Base-by-base conservation (phyloP, 2,888 invertebrate genomes). In the Polylopha cassiicola region DNA sequence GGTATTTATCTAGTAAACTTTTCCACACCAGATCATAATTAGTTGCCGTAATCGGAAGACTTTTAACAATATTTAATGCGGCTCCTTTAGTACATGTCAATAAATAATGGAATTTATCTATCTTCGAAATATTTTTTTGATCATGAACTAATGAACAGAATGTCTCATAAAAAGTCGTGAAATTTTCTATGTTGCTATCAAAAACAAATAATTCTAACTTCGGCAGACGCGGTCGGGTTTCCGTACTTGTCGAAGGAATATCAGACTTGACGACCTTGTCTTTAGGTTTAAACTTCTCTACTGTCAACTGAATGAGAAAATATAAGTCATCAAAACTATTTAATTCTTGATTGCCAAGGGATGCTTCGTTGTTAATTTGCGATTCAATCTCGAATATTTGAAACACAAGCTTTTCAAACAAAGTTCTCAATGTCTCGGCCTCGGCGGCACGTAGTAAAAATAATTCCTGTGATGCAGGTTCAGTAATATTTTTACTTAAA, bases 21-120 rank as follows among this genome's bases (percentile, higher is more conserved):
- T 46, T 16, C 48, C 43, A 48, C 6, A 46, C 41, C 14, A 46
- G 11, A 9, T 29, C 24, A 15, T 48, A 46, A 23, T 46, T 48
- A 32, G 8, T 26, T 8, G 22, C 42, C 3, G 42, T 22, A 15
- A 43, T 37, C 6, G 37, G 37, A 13, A 37, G 14, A 13, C 27
- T 45, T 33, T 45, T 45, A 6, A 38, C 43, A n/a, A 38, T 33
- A 29, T 43, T 43, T 18, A 34, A 15, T 7, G 43, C 43, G 3
- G 38, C 18, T 7, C 43, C 43, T 16, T 24, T 38, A 10, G 37
- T 33, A 13, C 44, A 32, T 5, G 32, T 15, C 13, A 32, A 21
- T 9, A 32, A 32, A 32, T 32, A 32, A 16, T 32, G 32, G 4
- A 32, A 23, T 23, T 32, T 32, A 16, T 32, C 32, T 16, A 32